These are phyloP conservation scores for Aleiodes alternator DNA, from an alignment of 2,888 invertebrate genomes.

Conservation along the genomic window DNA sequence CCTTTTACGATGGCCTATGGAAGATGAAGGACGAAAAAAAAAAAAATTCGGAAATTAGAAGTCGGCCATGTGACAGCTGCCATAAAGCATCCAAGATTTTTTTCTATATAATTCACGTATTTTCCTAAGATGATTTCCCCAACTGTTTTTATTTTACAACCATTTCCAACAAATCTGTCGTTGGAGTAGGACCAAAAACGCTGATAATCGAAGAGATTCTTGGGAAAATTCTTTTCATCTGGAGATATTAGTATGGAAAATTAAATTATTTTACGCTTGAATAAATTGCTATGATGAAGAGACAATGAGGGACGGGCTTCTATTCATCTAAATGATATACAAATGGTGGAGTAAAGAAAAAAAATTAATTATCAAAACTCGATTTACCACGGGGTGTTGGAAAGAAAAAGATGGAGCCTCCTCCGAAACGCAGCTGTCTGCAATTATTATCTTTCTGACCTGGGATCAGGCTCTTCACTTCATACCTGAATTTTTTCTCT, in stretches of 20 bases:
- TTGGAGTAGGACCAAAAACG: not conserved
- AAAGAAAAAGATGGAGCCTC: constrained; percentile 52
- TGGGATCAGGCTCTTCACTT: constrained; percentile 53
- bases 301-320: constrained; percentile 26
- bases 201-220: not conserved
- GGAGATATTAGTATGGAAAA: constrained; percentile 11
- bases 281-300: not conserved
- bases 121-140: constrained; percentile 22
- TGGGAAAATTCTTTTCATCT: constrained; percentile 11
- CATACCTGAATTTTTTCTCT: constrained; percentile 51
- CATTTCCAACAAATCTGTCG: not conserved
- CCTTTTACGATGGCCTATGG: constrained; percentile 63
- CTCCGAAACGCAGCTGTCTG: constrained; percentile 68
- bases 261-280: constrained; percentile 9
- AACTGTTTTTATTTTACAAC: not conserved
- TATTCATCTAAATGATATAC: not conserved
- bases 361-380: constrained; percentile 63
- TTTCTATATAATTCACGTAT: constrained; percentile 11
- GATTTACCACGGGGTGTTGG: constrained; percentile 44
- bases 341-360: constrained; percentile 42
- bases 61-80: constrained; percentile 30
- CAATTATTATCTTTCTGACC: constrained; percentile 68
- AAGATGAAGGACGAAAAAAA: constrained; percentile 16
- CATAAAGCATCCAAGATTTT: constrained; percentile 15
- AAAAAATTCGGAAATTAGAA: constrained; percentile 43